Base-by-base conservation (phyloP, 35 echinoderm and acorn worm species). In the Heliocidaris tuberculata region DNA sequence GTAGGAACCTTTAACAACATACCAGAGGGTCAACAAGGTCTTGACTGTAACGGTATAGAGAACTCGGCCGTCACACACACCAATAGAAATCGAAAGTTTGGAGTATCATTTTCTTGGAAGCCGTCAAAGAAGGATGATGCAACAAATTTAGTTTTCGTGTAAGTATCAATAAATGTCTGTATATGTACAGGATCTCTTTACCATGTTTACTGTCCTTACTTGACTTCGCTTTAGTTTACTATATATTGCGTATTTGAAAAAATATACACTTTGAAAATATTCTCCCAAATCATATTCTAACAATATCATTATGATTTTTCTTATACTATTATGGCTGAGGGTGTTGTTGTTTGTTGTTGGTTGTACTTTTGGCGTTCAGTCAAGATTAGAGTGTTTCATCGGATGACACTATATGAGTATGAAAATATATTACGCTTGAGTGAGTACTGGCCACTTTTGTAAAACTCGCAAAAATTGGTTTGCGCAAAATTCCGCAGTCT, bases 51-150 rank as follows among this genome's bases (percentile, higher is more conserved):
- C 87, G 87, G 87, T 48, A 30, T 47, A 32, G 19, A 48, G 31
- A 48, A 89, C 87, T 89, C 87, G 87, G 87, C 87, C 31, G 87
- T 89, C 87, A 89, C 87, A 13, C 87, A 89, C 24, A 89, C 31
- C 87, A 48, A 89, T 48, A 48, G 15, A 2, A n/a, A 48, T 48
- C 19, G 2, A 24, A 89, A 89, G 87, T 48, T 89, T 7, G 31
- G 87, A 0, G 87, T 48, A 24, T 32, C 87, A 19, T 89, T 89
- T 19, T 13, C 47, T 89, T 89, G 87, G 87, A 32, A 11, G 31
- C 31, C 87, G 31, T 89, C 32, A 30, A 89, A 89, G 87, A 89
- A 89, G 29, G 87, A 89, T 32, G 87, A 89, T n/a, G 13, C 29
- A 9, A 89, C 31, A n/a, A 48, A 89, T n/a, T 24, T 89, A 9